Conservation (phyloP, 2,888 invertebrate genomes). For the Stenichneumon culpator region DNA sequence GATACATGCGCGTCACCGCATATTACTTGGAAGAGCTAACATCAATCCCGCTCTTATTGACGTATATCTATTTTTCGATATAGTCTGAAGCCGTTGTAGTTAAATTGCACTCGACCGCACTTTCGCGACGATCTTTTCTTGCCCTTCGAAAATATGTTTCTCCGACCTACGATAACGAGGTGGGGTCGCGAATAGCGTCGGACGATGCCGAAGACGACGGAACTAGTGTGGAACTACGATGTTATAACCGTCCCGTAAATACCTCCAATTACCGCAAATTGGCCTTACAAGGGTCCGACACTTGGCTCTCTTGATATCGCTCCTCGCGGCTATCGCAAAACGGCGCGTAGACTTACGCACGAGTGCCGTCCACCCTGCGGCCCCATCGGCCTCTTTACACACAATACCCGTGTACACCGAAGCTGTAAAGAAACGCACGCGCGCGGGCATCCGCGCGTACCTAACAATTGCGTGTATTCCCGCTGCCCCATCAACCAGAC, state of each 20-base stretch:
- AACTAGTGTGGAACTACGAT: constrained; percentile 53
- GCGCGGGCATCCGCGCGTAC: neutral
- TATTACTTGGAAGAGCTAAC: too few species aligned
- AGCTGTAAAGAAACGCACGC: neutral
- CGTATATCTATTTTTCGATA: neutral
- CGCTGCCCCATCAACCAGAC: neutral
- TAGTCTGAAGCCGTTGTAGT: neutral
- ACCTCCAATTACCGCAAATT: constrained; percentile 74
- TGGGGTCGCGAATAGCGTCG: neutral
- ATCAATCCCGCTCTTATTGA: too few species aligned
- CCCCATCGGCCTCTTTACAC: constrained; percentile 18
- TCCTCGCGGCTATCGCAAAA: constrained; percentile 27
- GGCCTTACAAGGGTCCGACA: constrained; percentile 65
- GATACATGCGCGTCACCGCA: too few species aligned
- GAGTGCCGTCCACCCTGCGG: constrained; percentile 35
- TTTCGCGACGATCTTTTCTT: neutral
- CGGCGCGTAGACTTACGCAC: constrained; percentile 48
- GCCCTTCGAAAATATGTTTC: neutral
- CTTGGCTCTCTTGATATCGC: constrained; percentile 13
- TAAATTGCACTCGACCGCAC: neutral
- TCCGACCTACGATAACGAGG: neutral
- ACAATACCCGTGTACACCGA: neutral
- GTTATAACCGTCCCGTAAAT: constrained; percentile 73
- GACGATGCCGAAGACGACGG: constrained; percentile 12
- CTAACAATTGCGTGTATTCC: constrained; percentile 22